Conservation (phyloP, 2,113 vertebrate genomes). For the Herpailurus yagouaroundi region DNA sequence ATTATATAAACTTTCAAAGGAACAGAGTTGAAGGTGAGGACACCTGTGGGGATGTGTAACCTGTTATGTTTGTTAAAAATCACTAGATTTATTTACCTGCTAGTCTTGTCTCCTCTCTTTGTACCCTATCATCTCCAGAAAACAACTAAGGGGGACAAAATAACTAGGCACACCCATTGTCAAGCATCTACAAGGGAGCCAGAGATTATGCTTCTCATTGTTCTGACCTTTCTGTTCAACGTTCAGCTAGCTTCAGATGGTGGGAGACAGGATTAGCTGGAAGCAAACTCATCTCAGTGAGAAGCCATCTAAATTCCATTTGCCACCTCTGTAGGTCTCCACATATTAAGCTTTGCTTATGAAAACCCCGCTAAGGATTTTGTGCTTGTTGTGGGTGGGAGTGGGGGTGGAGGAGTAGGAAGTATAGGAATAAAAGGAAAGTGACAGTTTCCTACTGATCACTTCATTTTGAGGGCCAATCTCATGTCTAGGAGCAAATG, state of each 20-base stretch:
- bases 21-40: background rate
- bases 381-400: fast-evolving
- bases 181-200: background rate
- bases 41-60: too few species aligned
- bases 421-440: background rate
- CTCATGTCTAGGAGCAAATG: background rate
- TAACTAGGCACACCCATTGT: fast-evolving
- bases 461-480: background rate
- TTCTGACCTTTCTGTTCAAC: background rate
- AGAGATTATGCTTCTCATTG: background rate
- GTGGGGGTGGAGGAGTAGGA: fast-evolving
- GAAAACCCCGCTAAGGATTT: background rate
- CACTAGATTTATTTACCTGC: background rate
- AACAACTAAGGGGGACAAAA: background rate
- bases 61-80: background rate
- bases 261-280: background rate
- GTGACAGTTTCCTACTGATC: fast-evolving
- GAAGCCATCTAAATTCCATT: background rate
- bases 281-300: background rate
- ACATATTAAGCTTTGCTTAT: background rate
- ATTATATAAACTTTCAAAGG: background rate
- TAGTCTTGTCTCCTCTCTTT: background rate
- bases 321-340: background rate
- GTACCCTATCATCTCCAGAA: background rate
- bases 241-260: background rate